Conservation (phyloP, 2,113 vertebrate species). For the Petrocephalus zakoni region DNA sequence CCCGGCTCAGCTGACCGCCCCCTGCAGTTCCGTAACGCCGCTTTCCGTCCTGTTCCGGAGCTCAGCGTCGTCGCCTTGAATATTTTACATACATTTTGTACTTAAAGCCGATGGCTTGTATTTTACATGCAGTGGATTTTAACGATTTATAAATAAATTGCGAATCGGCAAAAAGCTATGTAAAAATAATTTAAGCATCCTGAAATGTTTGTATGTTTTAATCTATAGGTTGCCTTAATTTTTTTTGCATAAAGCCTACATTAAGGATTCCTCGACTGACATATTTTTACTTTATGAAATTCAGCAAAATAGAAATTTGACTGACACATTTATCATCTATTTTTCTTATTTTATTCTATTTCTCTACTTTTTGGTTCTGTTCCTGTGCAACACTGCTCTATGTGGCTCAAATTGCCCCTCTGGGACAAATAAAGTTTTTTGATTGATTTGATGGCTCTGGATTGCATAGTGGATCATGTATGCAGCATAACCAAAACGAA, state of each 20-base stretch:
- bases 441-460: no score
- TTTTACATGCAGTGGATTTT: background rate
- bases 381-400: no score
- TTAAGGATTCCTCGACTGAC: background rate
- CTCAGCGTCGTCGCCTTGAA: background rate
- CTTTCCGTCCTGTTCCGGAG: background rate
- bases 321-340: no score
- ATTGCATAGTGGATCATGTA: background rate
- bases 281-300: background rate
- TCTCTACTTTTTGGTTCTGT: no score
- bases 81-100: background rate
- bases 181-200: background rate
- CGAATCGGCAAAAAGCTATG: background rate
- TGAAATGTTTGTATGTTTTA: background rate
- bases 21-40: background rate
- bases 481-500: no score
- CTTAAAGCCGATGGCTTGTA: background rate
- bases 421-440: no score
- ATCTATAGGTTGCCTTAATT: background rate
- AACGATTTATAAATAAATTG: background rate
- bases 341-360: no score
- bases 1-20: slow-evolving; percentile 52
- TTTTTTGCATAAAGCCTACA: background rate
- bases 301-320: background rate
- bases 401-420: no score